Percentiles rank a stretch among this genome's conserved stretches.
These are phyloP conservation scores for Fulica atra DNA, from an alignment of 2,113 vertebrate species.

Conservation along the genomic window DNA sequence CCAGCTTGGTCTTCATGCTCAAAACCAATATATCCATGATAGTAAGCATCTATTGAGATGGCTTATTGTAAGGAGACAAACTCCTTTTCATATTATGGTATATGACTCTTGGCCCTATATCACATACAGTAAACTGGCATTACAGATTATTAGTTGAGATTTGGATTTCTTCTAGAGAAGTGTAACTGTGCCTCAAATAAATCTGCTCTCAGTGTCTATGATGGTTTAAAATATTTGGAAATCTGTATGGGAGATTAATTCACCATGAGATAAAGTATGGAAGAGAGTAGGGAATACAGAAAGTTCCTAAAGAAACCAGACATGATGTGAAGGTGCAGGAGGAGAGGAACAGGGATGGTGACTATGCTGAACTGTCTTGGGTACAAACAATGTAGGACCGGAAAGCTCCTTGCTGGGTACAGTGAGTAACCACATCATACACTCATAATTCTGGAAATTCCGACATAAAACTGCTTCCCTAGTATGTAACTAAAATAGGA, in stretches of 20 bases:
- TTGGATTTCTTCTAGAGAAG: neutral
- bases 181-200: neutral
- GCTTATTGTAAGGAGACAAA: neutral
- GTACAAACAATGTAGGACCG: neutral
- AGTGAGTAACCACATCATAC: neutral
- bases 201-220: neutral
- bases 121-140: neutral
- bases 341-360: accelerated
- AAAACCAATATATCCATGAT: neutral
- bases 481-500: neutral
- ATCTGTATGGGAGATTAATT: neutral
- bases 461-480: neutral
- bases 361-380: neutral
- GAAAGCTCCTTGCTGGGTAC: neutral
- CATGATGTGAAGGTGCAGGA: neutral
- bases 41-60: neutral
- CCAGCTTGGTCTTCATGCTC: neutral
- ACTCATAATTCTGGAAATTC: neutral
- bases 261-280: neutral
- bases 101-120: neutral
- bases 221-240: neutral
- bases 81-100: neutral
- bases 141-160: neutral
- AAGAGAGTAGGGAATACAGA: neutral
- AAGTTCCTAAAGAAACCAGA: neutral